phyloP scores from a whole-genome alignment of 2,888 invertebrate genomes.

The Pollenia amentaria region DNA sequence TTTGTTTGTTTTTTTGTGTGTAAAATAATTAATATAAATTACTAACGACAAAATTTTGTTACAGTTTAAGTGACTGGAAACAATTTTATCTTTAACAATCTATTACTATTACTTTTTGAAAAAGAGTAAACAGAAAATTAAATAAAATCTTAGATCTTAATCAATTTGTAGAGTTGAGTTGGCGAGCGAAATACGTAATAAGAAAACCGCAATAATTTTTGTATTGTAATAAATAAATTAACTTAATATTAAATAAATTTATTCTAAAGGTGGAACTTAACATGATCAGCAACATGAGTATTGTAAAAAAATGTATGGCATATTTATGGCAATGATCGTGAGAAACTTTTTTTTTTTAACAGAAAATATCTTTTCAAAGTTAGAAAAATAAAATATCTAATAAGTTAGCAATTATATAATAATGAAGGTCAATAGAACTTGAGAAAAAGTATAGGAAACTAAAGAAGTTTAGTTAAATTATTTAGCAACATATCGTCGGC shows the following conservation, averaged over 20 bases:
- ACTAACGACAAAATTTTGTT: neutral
- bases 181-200: constrained; percentile 7
- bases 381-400: neutral
- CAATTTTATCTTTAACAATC: constrained; percentile 1
- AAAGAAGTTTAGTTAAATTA: neutral
- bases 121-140: neutral
- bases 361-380: constrained; percentile 12
- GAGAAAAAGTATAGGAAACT: constrained; percentile 11
- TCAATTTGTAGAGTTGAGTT: constrained; percentile 33
- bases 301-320: constrained; percentile 30
- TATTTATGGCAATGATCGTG: constrained; percentile 61
- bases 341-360: constrained; percentile 53
- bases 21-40: neutral
- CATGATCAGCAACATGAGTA: constrained; percentile 50
- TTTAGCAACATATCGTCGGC: constrained; percentile 23
- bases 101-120: neutral
- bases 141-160: constrained; percentile 32
- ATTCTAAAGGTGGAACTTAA: constrained; percentile 56
- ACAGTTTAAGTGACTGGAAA: neutral
- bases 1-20: neutral
- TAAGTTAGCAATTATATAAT: constrained; percentile 26
- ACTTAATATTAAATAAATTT: constrained; percentile 42
- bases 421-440: constrained; percentile 39
- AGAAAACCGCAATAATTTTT: constrained; percentile 8
- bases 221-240: constrained; percentile 46